Evolutionary conservation across 1,140 invertebrate species (phyloP).

Genomic region (Ips typographus): DNA sequence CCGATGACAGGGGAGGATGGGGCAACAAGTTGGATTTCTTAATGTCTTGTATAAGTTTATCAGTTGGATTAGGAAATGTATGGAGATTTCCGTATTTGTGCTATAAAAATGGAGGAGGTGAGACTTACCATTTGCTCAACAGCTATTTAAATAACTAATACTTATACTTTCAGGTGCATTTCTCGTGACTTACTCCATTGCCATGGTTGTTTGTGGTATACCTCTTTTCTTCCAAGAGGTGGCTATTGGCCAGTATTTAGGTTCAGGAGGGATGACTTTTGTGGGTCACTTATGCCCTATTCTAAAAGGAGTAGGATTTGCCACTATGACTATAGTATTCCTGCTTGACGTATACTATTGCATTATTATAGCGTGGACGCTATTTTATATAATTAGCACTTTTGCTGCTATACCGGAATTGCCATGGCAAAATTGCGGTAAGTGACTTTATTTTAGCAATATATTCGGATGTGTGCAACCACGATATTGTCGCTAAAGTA

Average conservation of each 20-base stretch:
- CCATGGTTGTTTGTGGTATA: constrained; percentile 72
- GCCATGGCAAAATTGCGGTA: constrained; percentile 62
- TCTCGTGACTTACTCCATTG: constrained; percentile 68
- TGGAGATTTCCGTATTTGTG: constrained; percentile 86
- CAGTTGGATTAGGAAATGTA: constrained; percentile 78
- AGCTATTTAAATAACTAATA: background rate
- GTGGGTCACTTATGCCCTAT: constrained; percentile 63
- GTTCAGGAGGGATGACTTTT: constrained; percentile 63
- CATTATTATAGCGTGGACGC: constrained; percentile 65
- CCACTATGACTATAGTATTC: constrained; percentile 69
- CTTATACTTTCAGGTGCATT: constrained; percentile 57
- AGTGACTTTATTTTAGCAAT: constrained; percentile 37
- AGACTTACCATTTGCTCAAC: background rate
- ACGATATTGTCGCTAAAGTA: too few relatives aligned
- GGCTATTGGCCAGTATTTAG: constrained; percentile 64
- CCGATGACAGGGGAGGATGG: constrained; percentile 48
- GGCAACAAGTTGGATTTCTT: constrained; percentile 53
- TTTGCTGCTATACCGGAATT: constrained; percentile 55
- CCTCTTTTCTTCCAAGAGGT: constrained; percentile 80
- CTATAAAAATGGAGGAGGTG: constrained; percentile 72
- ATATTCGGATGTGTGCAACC: too few relatives aligned
- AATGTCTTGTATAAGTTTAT: constrained; percentile 71
- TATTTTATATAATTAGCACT: constrained; percentile 63
- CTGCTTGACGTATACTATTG: constrained; percentile 68
- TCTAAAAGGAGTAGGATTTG: constrained; percentile 69